These are phyloP conservation scores for Drosophila paucipuncta DNA, from an alignment of 2,888 invertebrate genomes.

Conservation along the genomic window DNA sequence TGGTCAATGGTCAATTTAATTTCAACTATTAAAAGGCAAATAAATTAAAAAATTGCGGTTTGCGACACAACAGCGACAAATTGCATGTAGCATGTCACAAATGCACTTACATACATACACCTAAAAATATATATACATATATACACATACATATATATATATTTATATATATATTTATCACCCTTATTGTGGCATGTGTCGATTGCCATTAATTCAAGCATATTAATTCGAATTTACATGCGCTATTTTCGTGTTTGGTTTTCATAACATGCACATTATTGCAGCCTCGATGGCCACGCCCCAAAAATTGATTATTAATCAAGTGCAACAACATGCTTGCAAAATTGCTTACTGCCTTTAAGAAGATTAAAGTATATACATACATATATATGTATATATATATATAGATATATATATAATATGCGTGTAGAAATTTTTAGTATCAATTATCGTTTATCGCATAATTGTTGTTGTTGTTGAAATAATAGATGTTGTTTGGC, in stretches of 20 bases:
- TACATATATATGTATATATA: background rate
- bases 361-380: conserved; percentile 27
- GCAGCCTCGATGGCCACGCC: conserved; percentile 17
- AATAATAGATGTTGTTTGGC: background rate
- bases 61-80: conserved; percentile 59
- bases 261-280: conserved; percentile 53
- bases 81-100: conserved; percentile 41
- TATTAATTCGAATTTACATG: conserved; percentile 72
- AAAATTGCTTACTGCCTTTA: conserved; percentile 22
- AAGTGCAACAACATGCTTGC: conserved; percentile 16
- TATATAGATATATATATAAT: background rate
- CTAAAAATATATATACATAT: background rate
- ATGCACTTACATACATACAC: conserved; percentile 4
- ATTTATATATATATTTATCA: conserved; percentile 4
- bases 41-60: conserved; percentile 78
- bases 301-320: conserved; percentile 53
- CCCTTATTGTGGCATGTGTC: conserved; percentile 37
- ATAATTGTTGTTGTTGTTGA: conserved; percentile 1
- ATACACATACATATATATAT: background rate
- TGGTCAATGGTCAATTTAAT: conserved; percentile 61
- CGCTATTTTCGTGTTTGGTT: conserved; percentile 64
- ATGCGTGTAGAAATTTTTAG: conserved; percentile 24
- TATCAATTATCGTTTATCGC: conserved; percentile 21
- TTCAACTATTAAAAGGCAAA: conserved; percentile 77
- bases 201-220: conserved; percentile 74